These are phyloP conservation scores for Periparus ater DNA, from an alignment of 2,797 vertebrate species.

Conservation along the genomic window DNA sequence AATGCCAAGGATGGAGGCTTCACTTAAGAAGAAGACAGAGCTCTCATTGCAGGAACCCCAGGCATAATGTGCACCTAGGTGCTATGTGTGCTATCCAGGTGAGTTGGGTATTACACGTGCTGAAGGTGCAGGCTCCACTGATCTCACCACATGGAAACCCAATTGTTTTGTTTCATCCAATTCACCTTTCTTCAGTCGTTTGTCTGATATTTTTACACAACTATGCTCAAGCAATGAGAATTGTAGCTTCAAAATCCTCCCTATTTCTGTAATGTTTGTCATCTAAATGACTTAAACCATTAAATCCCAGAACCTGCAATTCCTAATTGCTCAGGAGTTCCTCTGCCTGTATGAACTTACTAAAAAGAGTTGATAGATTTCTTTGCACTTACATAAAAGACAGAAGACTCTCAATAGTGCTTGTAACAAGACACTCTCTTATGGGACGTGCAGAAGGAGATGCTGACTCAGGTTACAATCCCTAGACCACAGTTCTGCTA, in stretches of 20 bases:
- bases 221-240: background rate
- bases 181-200: background rate
- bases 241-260: background rate
- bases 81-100: accelerated
- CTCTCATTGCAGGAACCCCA: background rate
- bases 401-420: background rate
- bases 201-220: background rate
- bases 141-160: background rate
- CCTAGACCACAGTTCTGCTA: background rate
- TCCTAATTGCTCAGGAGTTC: background rate
- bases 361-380: background rate
- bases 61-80: accelerated
- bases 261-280: background rate
- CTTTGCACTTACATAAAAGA: background rate
- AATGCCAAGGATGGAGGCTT: background rate
- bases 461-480: background rate
- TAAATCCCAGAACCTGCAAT: background rate
- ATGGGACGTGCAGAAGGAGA: background rate
- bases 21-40: background rate
- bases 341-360: background rate
- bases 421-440: background rate
- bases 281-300: background rate
- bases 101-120: too few species aligned
- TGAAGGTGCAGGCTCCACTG: background rate
- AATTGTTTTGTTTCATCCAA: background rate